phyloP scores from a whole-genome alignment of 2,113 vertebrate species.

The Malurus cyaneus region DNA sequence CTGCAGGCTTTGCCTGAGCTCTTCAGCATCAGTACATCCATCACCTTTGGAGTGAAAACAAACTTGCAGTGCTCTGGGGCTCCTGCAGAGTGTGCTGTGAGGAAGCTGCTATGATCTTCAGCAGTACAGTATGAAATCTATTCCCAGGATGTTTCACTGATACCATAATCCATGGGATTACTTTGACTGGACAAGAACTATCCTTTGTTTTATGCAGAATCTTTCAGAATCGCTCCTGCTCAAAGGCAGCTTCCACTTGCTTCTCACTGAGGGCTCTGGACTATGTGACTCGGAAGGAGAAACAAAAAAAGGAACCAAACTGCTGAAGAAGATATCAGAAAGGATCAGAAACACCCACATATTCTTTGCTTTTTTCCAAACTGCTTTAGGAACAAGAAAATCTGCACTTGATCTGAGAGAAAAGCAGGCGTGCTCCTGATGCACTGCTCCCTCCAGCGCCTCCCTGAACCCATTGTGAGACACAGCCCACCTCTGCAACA shows the following conservation, averaged over 20 bases:
- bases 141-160: not conserved
- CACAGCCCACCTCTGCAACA: not conserved
- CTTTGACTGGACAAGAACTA: not conserved
- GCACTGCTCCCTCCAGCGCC: not conserved
- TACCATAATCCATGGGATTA: not conserved
- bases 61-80: not conserved
- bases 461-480: rapidly evolving
- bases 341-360: not conserved
- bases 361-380: not conserved
- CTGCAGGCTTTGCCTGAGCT: not conserved
- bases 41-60: not conserved
- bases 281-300: no score
- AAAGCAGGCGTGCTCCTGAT: not conserved
- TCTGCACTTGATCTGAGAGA: not conserved
- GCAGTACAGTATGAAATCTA: not conserved
- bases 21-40: not conserved
- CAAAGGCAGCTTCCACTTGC: not conserved
- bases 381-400: not conserved
- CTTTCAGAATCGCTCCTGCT: not conserved
- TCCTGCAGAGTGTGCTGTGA: not conserved
- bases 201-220: not conserved
- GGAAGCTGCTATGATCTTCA: not conserved
- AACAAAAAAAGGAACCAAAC: not conserved
- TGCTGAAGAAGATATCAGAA: not conserved
- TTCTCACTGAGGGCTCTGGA: not conserved